These are phyloP conservation scores for Scaptomyza hsui DNA, from an alignment of 1,140 invertebrate species.

Conservation along the genomic window DNA sequence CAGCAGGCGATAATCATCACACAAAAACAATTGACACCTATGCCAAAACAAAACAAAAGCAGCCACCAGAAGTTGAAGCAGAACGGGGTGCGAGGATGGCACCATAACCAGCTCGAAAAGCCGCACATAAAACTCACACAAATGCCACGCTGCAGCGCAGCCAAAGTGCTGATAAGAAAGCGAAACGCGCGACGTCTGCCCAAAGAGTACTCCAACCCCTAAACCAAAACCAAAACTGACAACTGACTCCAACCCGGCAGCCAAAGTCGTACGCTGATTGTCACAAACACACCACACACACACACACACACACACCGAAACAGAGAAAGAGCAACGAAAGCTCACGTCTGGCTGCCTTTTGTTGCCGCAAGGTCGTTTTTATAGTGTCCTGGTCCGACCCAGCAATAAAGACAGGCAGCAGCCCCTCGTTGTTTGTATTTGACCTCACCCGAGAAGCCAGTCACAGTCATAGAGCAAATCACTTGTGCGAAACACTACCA, in stretches of 20 bases:
- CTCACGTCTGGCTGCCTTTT: slow-evolving; percentile 62
- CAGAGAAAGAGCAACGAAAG: slow-evolving; percentile 7
- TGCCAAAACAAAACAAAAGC: slow-evolving; percentile 64
- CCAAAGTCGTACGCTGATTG: slow-evolving; percentile 61
- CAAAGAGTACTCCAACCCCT: slow-evolving; percentile 3
- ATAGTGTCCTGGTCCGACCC: slow-evolving; percentile 59
- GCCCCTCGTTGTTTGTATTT: slow-evolving; percentile 64
- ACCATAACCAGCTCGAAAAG: slow-evolving; percentile 77
- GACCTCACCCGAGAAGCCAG: slow-evolving; percentile 54
- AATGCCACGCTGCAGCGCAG: slow-evolving; percentile 76
- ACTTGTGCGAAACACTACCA: slow-evolving; percentile 64
- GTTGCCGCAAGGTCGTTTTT: slow-evolving; percentile 79
- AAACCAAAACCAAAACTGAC: slow-evolving; percentile 4
- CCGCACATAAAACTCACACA: slow-evolving; percentile 78
- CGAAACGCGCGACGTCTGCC: slow-evolving; percentile 50
- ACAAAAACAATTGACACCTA: slow-evolving; percentile 71
- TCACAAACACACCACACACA: slow-evolving; percentile 34
- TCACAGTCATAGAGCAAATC: slow-evolving; percentile 56
- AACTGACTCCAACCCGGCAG: slow-evolving; percentile 24
- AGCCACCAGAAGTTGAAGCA: slow-evolving; percentile 2
- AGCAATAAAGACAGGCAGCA: slow-evolving; percentile 40
- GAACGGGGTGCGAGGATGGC: slow-evolving; percentile 6
- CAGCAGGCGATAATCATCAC: slow-evolving; percentile 1
- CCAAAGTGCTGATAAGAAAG: slow-evolving; percentile 76
- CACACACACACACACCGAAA: slow-evolving; percentile 1